Conservation (phyloP, 2,888 invertebrate species). For the Spodoptera exigua region DNA sequence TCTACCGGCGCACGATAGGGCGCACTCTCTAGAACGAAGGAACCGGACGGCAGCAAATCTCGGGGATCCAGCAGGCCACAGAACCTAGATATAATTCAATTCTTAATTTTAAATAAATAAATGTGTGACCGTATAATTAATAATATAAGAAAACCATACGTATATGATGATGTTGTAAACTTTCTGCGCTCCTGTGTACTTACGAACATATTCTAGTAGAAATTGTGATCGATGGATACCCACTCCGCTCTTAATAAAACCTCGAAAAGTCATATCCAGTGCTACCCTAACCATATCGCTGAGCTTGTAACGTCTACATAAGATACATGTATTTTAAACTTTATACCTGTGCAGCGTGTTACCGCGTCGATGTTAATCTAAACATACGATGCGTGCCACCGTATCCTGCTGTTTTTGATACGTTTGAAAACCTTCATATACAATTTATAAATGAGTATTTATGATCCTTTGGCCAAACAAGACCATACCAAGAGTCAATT, state of each 20-base stretch:
- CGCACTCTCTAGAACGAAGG: constrained; percentile 17
- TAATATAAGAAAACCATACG: constrained; percentile 42
- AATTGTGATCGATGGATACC: constrained; percentile 56
- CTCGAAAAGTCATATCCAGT: constrained; percentile 67
- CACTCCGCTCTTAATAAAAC: constrained; percentile 45
- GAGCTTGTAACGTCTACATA: constrained; percentile 67
- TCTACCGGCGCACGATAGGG: constrained; percentile 19
- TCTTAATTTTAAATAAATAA: constrained; percentile 52
- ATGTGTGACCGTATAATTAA: constrained; percentile 49
- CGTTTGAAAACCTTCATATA: constrained; percentile 40
- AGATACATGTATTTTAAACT: constrained; percentile 45
- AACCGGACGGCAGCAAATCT: constrained; percentile 25
- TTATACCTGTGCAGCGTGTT: constrained; percentile 33
- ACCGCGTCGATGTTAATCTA: constrained; percentile 38
- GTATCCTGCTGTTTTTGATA: constrained; percentile 40
- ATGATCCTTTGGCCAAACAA: constrained; percentile 66
- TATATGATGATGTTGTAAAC: constrained; percentile 57
- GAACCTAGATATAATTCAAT: constrained; percentile 46
- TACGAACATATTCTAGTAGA: constrained; percentile 52
- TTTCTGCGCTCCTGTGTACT: constrained; percentile 46
- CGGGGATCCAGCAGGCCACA: constrained; percentile 21
- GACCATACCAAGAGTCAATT: constrained; percentile 84
- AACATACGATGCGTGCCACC: constrained; percentile 37
- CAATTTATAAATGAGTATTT: constrained; percentile 39
- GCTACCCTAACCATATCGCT: constrained; percentile 72